Percentiles rank a stretch among this genome's conserved stretches.
These are phyloP conservation scores for Agriopis aurantiaria DNA, from an alignment of 2,888 invertebrate genomes.

Conservation along the genomic window DNA sequence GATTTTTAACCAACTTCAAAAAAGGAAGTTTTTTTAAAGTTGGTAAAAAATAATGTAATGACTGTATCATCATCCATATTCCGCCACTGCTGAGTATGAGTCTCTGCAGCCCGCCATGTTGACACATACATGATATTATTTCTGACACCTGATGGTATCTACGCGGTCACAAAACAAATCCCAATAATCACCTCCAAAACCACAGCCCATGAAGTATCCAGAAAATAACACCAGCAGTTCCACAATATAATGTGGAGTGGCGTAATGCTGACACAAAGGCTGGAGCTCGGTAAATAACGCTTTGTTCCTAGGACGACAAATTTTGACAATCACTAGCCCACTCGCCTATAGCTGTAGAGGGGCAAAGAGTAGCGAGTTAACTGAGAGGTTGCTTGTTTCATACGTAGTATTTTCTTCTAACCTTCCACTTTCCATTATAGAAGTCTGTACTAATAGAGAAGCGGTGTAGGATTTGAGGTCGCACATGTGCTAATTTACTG, in stretches of 20 bases:
- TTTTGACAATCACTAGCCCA: conserved; percentile 87
- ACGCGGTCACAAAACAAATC: too few relatives aligned
- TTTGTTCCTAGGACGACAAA: conserved; percentile 87
- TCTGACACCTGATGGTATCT: too few relatives aligned
- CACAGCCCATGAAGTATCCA: conserved; percentile 62
- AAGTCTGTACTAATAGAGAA: too few relatives aligned
- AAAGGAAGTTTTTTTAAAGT: too few relatives aligned
- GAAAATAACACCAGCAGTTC: conserved; percentile 83
- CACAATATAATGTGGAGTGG: conserved; percentile 86
- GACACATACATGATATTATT: too few relatives aligned
- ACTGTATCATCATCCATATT: too few relatives aligned
- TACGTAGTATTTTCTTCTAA: not conserved
- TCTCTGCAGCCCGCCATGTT: too few relatives aligned
- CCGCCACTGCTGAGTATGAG: too few relatives aligned
- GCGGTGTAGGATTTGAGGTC: too few relatives aligned
- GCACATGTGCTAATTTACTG: too few relatives aligned
- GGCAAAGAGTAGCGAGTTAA: conserved; percentile 64
- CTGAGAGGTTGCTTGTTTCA: conserved; percentile 14
- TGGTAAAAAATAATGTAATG: too few relatives aligned
- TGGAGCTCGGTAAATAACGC: conserved; percentile 83
- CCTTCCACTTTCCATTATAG: not conserved
- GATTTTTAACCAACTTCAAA: too few relatives aligned
- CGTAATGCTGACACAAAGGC: conserved; percentile 85
- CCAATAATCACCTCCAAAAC: conserved; percentile 56
- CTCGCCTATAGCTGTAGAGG: conserved; percentile 72